Conservation (phyloP, 2,113 vertebrate species). For the Recurvirostra avosetta region DNA sequence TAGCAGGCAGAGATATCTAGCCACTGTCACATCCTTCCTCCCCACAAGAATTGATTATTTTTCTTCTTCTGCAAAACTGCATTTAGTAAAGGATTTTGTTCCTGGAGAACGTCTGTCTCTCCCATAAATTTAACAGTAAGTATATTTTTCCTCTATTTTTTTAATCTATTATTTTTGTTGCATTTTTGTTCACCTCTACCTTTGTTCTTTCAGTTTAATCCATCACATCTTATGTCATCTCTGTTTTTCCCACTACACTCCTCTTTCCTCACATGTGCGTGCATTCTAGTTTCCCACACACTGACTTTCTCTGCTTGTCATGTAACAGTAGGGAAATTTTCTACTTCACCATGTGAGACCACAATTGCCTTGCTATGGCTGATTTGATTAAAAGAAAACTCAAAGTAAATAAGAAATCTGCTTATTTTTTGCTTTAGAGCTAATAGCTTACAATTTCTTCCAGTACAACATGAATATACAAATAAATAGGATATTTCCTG, state of each 20-base stretch:
- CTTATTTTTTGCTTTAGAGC: neutral
- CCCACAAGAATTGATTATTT: accelerated
- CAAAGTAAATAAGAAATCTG: neutral
- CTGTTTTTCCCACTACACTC: neutral
- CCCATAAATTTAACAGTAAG: neutral
- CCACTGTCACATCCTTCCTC: neutral
- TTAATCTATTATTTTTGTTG: neutral
- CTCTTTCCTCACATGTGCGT: neutral
- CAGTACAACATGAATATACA: neutral
- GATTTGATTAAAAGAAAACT: neutral
- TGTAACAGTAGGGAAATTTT: neutral
- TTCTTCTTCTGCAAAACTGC: neutral
- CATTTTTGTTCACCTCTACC: neutral
- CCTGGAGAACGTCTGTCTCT: neutral
- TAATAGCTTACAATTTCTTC: neutral
- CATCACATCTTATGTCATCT: neutral
- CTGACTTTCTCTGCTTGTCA: neutral
- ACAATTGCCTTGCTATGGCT: neutral
- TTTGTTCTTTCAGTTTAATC: neutral
- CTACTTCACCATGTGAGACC: neutral
- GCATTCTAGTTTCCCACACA: neutral
- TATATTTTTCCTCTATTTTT: neutral
- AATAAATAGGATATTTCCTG: neutral
- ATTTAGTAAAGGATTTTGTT: neutral
- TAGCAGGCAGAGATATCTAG: neutral